Evolutionary conservation across 2,113 vertebrate species (phyloP), one percentile per base, ranked within the genome.

Genomic region (Engraulis encrasicolus): DNA sequence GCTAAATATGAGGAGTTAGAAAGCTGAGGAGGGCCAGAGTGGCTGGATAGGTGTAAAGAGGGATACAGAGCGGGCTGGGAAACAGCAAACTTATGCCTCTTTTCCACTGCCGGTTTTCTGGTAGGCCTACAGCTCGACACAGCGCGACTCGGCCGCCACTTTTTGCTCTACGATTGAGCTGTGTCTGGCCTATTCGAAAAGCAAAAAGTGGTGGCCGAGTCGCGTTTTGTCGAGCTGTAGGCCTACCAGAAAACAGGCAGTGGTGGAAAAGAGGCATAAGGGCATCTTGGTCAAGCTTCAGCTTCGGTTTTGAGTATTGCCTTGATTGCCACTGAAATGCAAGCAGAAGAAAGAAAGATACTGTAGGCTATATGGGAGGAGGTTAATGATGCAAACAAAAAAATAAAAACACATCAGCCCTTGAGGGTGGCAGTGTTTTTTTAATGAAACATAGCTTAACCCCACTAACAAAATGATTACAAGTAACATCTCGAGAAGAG

Each of bases 251-350:
- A n/a, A n/a, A n/a, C n/a, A n/a, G n/a, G n/a, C n/a, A n/a, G n/a
- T n/a, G n/a, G n/a, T n/a, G n/a, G n/a, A n/a, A n/a, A n/a, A n/a
- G n/a, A n/a, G 86, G 81, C 84, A 89, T 81, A 31, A 88, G 88
- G 81, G 58, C 85, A 82, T 83, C 90, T 85, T 86, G 40, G 66
- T 77, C 84, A 80, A 81, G 81, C 37, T 50, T 83, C 84, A 27
- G 85, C 83, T 89, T 93, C 92, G 93, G 89, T 88, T 94, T 91
- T 91, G 84, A 20, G 40, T 23, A 83, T 78, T 84, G 85, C 92
- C 87, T 88, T 86, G 58, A 80, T 45, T 34, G 2, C 61, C 49
- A 50, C 36, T 45, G 74, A 78, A 78, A 37, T 49, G 19, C 9
- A 74, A 45, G 9, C 40, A 3, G 66, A n/a, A n/a, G n/a, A n/a